Percentiles rank a stretch among this genome's conserved stretches.
Evolutionary conservation across 2,113 vertebrate species (phyloP).

Genomic region (Puntigrus tetrazona): DNA sequence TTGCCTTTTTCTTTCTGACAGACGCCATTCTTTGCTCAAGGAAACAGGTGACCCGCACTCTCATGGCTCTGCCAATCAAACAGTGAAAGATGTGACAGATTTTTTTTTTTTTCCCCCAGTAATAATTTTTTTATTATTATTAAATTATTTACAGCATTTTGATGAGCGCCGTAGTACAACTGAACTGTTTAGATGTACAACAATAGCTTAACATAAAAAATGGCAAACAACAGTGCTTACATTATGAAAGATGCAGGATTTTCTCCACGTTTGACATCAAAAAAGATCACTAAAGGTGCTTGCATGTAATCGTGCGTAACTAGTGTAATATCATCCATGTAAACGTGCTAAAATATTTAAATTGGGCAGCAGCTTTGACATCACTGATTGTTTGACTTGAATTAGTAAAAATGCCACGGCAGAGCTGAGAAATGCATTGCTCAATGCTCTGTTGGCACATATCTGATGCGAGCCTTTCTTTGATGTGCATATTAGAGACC

Average conservation of each 20-base stretch:
- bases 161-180: background rate
- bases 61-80: constrained; percentile 34
- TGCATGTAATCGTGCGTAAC: background rate
- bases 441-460: background rate
- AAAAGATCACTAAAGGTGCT: background rate
- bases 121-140: constrained; percentile 8
- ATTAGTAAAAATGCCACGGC: constrained; percentile 4
- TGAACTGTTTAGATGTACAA: background rate
- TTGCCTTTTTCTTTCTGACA: constrained; percentile 13
- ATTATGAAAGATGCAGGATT: background rate
- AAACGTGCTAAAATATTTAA: background rate
- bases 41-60: constrained; percentile 42
- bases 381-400: background rate
- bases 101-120: too few relatives aligned
- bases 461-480: background rate
- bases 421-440: background rate
- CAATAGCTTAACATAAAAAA: background rate
- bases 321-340: background rate
- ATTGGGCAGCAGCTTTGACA: background rate
- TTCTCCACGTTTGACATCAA: background rate
- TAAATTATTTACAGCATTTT: background rate
- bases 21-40: constrained; percentile 36
- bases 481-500: constrained; percentile 13
- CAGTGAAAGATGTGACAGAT: constrained; percentile 13
- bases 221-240: background rate